These are phyloP conservation scores for Dastarcus helophoroides DNA, from an alignment of 2,888 invertebrate species.

Conservation along the genomic window DNA sequence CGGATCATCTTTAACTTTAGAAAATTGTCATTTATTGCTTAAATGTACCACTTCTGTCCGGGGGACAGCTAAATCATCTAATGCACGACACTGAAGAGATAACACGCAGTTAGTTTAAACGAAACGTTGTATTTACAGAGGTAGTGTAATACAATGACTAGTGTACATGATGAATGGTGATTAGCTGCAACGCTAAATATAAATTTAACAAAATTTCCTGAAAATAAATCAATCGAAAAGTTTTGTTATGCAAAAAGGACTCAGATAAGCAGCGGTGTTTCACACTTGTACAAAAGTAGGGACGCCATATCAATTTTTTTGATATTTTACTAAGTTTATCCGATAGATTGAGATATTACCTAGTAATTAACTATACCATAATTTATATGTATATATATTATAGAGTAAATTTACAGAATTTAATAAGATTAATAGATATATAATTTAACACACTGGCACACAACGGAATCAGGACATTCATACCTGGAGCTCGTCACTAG, in stretches of 20 bases:
- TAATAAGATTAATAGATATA: constrained; percentile 35
- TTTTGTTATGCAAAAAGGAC: background rate
- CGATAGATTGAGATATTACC: constrained; percentile 33
- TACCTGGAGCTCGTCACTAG: constrained; percentile 25
- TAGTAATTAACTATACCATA: constrained; percentile 35
- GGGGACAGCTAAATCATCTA: no score
- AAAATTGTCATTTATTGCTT: constrained; percentile 33
- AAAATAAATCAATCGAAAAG: no score
- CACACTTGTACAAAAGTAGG: constrained; percentile 35
- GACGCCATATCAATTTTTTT: constrained; percentile 35
- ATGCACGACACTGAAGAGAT: no score
- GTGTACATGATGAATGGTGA: no score
- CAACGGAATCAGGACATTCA: constrained; percentile 34
- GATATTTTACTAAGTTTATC: constrained; percentile 30
- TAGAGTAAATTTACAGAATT: constrained; percentile 40
- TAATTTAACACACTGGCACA: constrained; percentile 35
- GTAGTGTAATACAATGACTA: no score
- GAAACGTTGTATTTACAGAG: no score
- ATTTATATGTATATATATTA: constrained; percentile 36
- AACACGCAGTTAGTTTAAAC: no score
- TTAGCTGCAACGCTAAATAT: constrained; percentile 29
- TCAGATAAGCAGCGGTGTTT: constrained; percentile 2
- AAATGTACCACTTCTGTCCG: constrained; percentile 34
- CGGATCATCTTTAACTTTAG: constrained; percentile 12
- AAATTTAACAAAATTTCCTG: constrained; percentile 18